phyloP scores from a whole-genome alignment of 1,140 invertebrate species.

The Tigriopus japonicus region DNA sequence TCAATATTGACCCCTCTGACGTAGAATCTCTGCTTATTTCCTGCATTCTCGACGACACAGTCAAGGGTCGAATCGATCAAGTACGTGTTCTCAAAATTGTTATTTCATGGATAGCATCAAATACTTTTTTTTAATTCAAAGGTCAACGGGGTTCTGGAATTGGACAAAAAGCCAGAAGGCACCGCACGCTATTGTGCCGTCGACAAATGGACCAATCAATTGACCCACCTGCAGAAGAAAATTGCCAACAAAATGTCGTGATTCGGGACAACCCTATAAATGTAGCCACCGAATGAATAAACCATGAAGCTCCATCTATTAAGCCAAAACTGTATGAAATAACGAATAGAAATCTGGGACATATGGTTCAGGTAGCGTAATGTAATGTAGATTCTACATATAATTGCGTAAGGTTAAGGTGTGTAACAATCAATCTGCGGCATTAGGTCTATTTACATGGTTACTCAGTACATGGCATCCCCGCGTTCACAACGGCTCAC shows the following conservation, averaged over 20 bases:
- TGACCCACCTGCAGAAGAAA: conserved; percentile 65
- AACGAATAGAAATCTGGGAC: no score
- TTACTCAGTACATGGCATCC: no score
- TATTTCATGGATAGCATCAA: not conserved
- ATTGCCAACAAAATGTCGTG: conserved; percentile 43
- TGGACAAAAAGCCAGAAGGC: conserved; percentile 58
- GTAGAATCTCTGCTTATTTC: conserved; percentile 95
- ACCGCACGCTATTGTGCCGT: conserved; percentile 73
- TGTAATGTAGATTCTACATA: no score
- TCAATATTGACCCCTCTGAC: conserved; percentile 88
- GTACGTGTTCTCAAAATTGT: conserved; percentile 1
- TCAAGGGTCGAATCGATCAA: conserved; percentile 88
- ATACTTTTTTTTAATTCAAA: not conserved
- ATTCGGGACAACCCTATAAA: not conserved
- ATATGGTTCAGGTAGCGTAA: no score
- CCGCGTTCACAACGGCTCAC: no score
- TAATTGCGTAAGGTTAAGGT: no score
- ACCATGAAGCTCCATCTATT: no score
- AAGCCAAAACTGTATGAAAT: no score
- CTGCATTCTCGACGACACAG: conserved; percentile 96
- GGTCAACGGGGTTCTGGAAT: conserved; percentile 78
- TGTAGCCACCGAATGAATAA: no score
- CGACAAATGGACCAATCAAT: conserved; percentile 88
- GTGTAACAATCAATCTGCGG: no score
- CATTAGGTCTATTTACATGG: no score